Evolutionary conservation across 1,140 invertebrate species (phyloP).

Genomic region (Metaphire vulgaris): DNA sequence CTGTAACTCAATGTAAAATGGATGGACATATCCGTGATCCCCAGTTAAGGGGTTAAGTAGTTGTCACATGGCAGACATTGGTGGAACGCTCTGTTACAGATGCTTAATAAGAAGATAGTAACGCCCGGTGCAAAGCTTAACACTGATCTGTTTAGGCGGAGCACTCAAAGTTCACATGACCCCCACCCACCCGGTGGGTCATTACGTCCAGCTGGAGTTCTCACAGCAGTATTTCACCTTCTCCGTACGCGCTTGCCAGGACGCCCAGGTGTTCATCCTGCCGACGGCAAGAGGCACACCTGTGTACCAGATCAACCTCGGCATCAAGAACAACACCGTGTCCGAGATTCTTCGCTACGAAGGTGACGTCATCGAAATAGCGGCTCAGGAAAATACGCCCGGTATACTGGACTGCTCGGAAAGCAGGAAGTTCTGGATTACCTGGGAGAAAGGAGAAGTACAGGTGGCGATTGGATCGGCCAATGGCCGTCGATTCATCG

Average conservation of each 20-base stretch:
- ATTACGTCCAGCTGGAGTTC: background rate
- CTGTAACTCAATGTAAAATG: too few species aligned
- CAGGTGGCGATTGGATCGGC: background rate
- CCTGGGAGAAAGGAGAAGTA: constrained; percentile 6
- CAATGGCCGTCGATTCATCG: background rate
- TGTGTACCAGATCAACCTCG: background rate
- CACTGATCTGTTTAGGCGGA: too few species aligned
- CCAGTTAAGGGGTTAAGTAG: too few species aligned
- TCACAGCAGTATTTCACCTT: background rate
- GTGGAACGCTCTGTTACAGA: too few species aligned
- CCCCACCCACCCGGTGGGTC: background rate
- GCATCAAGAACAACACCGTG: background rate
- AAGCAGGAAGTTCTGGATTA: constrained; percentile 15
- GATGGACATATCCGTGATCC: too few species aligned
- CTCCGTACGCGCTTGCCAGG: background rate
- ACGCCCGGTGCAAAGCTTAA: too few species aligned
- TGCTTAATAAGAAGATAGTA: too few species aligned
- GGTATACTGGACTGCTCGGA: constrained; percentile 12
- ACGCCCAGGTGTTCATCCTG: background rate
- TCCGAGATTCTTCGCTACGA: background rate
- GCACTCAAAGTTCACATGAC: background rate
- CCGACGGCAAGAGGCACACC: background rate
- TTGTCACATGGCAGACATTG: too few species aligned
- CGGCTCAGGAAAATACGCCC: constrained; percentile 4
- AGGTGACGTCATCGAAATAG: background rate